phyloP scores from a whole-genome alignment of 2,888 invertebrate genomes.

The Odontocolon sp. region DNA sequence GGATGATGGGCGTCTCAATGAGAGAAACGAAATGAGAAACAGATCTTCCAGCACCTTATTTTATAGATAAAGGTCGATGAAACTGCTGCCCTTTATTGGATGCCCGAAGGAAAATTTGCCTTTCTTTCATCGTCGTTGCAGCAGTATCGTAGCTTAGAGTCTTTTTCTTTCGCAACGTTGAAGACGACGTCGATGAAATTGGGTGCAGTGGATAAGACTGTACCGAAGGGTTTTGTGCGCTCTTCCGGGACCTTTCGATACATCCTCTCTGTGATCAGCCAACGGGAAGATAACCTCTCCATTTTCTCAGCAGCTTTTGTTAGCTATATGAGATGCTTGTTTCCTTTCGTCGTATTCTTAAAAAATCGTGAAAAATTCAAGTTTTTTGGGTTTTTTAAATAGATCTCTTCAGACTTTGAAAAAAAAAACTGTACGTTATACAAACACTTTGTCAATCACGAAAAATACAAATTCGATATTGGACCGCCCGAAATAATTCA shows the following conservation, averaged over 20 bases:
- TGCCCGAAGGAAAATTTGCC: slow-evolving; percentile 26
- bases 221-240: slow-evolving; percentile 32
- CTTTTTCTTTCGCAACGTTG: slow-evolving; percentile 16
- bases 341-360: slow-evolving; percentile 19
- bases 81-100: neutral
- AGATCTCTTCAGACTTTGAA: neutral
- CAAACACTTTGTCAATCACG: no score
- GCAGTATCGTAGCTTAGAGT: neutral
- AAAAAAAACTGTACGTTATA: no score
- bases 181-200: slow-evolving; percentile 43
- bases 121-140: slow-evolving; percentile 21
- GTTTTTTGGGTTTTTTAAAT: neutral
- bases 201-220: slow-evolving; percentile 31
- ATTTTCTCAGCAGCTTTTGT: slow-evolving; percentile 25
- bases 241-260: slow-evolving; percentile 19
- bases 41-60: no score
- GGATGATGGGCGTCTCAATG: no score
- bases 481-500: no score
- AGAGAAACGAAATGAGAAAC: no score
- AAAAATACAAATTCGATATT: no score
- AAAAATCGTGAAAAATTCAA: neutral
- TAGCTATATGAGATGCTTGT: slow-evolving; percentile 25
- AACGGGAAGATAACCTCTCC: slow-evolving; percentile 47
- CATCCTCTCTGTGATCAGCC: slow-evolving; percentile 39
- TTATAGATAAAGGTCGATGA: neutral